phyloP scores from a whole-genome alignment of 2,113 vertebrate genomes.

The Ictalurus furcatus region DNA sequence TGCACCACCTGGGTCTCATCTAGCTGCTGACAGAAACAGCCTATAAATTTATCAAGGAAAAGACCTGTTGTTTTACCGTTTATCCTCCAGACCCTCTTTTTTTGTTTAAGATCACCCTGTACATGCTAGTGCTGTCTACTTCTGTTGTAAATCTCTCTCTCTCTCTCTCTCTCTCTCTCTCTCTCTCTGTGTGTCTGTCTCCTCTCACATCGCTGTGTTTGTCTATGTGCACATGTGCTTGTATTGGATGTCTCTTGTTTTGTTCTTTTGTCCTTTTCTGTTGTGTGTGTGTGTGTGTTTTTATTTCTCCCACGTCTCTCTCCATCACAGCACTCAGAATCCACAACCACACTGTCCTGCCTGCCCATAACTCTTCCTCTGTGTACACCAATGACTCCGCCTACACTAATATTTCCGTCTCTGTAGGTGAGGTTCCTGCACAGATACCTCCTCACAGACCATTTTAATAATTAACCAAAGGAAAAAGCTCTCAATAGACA shows the following conservation, averaged over 20 bases:
- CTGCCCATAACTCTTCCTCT: slow-evolving; percentile 92
- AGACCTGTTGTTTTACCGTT: neutral
- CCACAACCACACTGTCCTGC: slow-evolving; percentile 97
- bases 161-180: neutral
- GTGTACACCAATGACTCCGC: slow-evolving; percentile 96
- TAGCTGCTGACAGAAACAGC: neutral
- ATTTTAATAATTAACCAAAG: neutral
- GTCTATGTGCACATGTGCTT: slow-evolving; percentile 25
- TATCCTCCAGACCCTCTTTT: neutral
- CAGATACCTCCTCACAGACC: slow-evolving; percentile 12
- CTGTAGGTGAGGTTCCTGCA: slow-evolving; percentile 88
- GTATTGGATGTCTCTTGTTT: slow-evolving; percentile 38
- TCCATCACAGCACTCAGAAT: slow-evolving; percentile 83
- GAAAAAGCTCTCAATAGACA: too few species aligned
- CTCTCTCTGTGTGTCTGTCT: slow-evolving; percentile 17
- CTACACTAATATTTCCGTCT: slow-evolving; percentile 97
- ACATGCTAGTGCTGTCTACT: neutral
- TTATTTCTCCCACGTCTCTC: slow-evolving; percentile 59
- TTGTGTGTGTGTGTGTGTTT: slow-evolving; percentile 57
- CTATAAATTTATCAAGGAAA: slow-evolving; percentile 1
- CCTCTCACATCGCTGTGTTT: slow-evolving; percentile 15
- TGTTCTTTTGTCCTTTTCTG: slow-evolving; percentile 22
- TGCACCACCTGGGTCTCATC: slow-evolving; percentile 19
- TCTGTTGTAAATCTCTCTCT: neutral
- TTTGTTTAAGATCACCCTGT: neutral